These are phyloP conservation scores for Iguana delicatissima DNA, from an alignment of 2,797 vertebrate genomes.

Conservation along the genomic window DNA sequence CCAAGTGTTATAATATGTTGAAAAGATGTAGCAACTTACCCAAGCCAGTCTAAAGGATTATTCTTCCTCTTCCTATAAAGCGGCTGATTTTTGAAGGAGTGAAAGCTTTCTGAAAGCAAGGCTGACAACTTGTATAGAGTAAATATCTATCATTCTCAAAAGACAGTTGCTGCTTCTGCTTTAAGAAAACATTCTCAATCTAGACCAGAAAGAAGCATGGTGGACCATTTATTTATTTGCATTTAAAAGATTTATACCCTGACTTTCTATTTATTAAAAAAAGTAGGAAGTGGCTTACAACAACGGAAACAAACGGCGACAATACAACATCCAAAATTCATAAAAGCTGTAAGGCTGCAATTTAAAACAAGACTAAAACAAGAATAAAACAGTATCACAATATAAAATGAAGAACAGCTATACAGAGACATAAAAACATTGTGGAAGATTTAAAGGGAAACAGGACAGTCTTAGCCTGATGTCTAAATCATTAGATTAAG, in stretches of 20 bases:
- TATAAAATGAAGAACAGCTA: slow-evolving; percentile 3
- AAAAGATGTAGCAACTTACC: slow-evolving; percentile 7
- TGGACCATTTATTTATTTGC: neutral
- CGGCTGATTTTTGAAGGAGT: neutral
- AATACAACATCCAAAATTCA: neutral
- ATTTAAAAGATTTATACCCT: slow-evolving; percentile 12
- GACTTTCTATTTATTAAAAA: neutral
- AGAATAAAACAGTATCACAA: slow-evolving; percentile 8
- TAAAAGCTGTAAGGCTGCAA: neutral
- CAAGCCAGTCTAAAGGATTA: neutral
- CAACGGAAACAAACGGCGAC: neutral
- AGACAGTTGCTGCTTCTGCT: neutral
- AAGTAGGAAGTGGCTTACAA: neutral
- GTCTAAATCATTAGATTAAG: neutral
- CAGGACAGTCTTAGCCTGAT: neutral
- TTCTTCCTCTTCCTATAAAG: neutral
- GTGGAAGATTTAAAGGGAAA: neutral
- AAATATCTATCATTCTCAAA: neutral
- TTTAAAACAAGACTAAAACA: neutral
- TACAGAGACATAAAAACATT: neutral
- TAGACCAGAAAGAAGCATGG: neutral
- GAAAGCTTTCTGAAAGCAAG: slow-evolving; percentile 38
- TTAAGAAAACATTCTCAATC: neutral
- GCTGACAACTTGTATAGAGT: slow-evolving; percentile 18
- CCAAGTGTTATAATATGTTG: neutral